Evolutionary conservation across 2,113 vertebrate species (phyloP).

Genomic region (Sclerurus mexicanus): DNA sequence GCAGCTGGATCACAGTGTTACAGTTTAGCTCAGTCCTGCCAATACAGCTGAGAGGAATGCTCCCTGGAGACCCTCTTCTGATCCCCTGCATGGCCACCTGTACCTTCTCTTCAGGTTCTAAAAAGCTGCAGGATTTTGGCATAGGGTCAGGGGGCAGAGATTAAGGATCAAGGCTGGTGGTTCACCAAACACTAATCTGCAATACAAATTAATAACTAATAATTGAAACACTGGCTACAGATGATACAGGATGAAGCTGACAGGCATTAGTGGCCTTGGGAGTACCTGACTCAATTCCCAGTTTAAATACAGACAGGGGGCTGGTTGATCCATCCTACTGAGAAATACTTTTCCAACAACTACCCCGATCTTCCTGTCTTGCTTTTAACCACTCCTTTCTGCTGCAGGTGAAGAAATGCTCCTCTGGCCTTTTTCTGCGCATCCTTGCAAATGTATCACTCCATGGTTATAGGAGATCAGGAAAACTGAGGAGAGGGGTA

Average conservation of each 20-base stretch:
- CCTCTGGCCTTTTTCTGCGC: not conserved
- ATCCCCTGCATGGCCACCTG: not conserved
- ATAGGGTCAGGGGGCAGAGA: not conserved
- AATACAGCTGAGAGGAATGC: not conserved
- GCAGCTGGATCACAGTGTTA: slow-evolving; percentile 2
- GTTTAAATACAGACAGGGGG: not conserved
- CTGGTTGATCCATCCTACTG: not conserved
- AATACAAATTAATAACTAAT: not conserved
- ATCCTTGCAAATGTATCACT: not conserved
- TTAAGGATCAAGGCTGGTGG: not conserved
- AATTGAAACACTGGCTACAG: not conserved
- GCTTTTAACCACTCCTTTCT: not conserved
- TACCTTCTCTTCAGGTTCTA: not conserved
- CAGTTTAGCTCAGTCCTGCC: not conserved
- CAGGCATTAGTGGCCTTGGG: not conserved
- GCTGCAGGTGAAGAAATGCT: not conserved
- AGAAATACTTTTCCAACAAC: not conserved
- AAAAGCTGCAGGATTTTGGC: not conserved
- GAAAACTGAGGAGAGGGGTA: not conserved
- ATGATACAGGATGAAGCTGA: not conserved
- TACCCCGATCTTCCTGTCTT: not conserved
- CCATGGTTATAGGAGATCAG: not conserved
- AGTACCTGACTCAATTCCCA: not conserved
- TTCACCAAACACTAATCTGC: not conserved
- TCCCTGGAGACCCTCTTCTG: not conserved